A percentile compares a stretch with the other conserved stretches of the same genome.
Conservation (phyloP, 2,797 vertebrate species). For the Spea hammondii region DNA sequence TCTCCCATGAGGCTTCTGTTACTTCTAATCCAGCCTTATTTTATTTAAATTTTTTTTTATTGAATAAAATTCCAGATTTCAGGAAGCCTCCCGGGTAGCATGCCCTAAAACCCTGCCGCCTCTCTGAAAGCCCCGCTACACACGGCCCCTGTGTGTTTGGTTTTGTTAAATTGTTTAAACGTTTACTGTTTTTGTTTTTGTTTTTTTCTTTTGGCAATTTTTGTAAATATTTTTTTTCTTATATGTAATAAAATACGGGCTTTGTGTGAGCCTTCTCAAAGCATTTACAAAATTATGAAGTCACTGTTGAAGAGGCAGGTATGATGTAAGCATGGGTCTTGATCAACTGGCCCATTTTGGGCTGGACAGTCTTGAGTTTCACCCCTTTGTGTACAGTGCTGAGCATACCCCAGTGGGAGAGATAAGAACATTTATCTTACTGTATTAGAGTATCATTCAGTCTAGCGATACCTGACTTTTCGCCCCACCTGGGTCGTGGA, state of each 20-base stretch:
- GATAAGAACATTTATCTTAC: no score
- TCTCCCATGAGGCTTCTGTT: no score
- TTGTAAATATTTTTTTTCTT: not conserved
- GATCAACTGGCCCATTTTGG: no score
- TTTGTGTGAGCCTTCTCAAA: not conserved
- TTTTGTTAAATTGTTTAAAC: not conserved
- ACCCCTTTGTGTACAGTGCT: no score
- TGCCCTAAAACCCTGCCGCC: not conserved
- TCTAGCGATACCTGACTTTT: no score
- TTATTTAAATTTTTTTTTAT: not conserved
- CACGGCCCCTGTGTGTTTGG: not conserved
- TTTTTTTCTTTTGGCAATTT: not conserved
- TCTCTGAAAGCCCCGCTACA: not conserved
- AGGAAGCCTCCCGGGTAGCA: constrained; percentile 22
- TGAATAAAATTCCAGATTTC: constrained; percentile 46
- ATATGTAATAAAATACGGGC: constrained; percentile 6
- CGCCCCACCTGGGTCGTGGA: no score
- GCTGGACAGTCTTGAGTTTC: no score
- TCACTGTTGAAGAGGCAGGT: no score
- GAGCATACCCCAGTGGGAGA: no score
- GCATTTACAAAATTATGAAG: no score
- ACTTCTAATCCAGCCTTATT: constrained; percentile 11
- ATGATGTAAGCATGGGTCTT: no score
- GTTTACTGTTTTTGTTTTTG: not conserved
- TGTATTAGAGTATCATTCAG: no score